Percentiles rank a stretch among this genome's conserved stretches.
These are phyloP conservation scores for Danio albolineatus DNA, from an alignment of 2,797 vertebrate genomes.

Conservation along the genomic window DNA sequence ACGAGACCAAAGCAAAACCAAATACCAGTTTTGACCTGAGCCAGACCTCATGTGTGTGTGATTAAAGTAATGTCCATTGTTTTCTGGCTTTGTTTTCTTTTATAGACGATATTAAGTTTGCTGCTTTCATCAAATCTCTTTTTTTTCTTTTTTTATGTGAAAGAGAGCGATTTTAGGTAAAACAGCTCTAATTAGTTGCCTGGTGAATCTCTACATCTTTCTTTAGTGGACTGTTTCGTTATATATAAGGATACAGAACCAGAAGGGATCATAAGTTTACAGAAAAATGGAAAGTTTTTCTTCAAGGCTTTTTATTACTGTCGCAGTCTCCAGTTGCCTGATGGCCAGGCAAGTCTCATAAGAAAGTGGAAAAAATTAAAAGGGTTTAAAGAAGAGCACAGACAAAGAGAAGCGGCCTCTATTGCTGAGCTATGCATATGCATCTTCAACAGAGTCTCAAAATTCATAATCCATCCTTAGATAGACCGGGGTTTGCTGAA, in stretches of 20 bases:
- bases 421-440: background rate
- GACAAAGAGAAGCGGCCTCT: background rate
- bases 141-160: background rate
- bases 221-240: background rate
- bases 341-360: background rate
- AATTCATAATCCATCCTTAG: slow-evolving; percentile 43
- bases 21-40: slow-evolving; percentile 7
- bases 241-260: background rate
- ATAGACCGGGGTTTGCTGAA: slow-evolving; percentile 29
- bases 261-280: background rate
- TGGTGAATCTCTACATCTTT: background rate
- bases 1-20: slow-evolving; percentile 8
- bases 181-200: background rate
- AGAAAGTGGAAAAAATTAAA: background rate
- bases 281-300: background rate
- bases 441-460: slow-evolving; percentile 7
- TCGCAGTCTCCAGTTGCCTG: background rate
- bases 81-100: background rate
- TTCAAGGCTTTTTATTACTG: background rate
- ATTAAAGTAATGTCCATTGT: background rate
- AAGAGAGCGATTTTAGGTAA: background rate
- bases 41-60: background rate
- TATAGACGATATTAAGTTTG: background rate
- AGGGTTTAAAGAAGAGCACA: background rate
- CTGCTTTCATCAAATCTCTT: background rate